Evolutionary conservation across 2,113 vertebrate species (phyloP), one percentile per base, ranked within the genome.

Genomic region (Callocephalon fimbriatum): DNA sequence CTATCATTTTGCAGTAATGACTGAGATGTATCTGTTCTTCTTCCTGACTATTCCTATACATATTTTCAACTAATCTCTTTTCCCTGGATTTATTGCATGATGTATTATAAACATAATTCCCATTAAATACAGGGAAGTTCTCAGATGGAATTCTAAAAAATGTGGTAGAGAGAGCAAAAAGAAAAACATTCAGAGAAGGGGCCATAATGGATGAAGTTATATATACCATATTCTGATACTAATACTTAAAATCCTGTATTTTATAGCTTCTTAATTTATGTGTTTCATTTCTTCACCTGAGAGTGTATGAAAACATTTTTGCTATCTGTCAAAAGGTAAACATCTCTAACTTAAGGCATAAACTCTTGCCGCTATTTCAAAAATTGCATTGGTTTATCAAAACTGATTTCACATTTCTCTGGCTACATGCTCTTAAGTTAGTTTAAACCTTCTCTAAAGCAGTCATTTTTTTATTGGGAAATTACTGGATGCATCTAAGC

Each of bases 351-450:
- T 47, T 85, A 47, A 77, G 35, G 29, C 62, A 61, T 54, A 66
- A 78, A 42, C 31, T 63, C 19, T 47, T 86, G 18, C 58, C 44
- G 37, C 7, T 88, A 14, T 66, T 85, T 76, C 8, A 83, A 68
- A 61, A 75, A 59, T 48, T 89, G 6, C n/a, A 51, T n/a, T 79
- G 12, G 17, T 85, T 84, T 87, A 50, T 79, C 54, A 62, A 78
- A 94, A 56, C 45, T 77, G 35, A 86, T 94, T 94, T 95, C 63
- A 72, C n/a, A 70, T 94, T 88, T 85, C 15, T 62, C 70, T 74
- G 47, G 68, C 50, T 88, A 54, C 38, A 48, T 76, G 42, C 25
- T 77, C 71, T 94, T 95, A 86, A 88, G 59, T 71, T 54, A 84
- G 35, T 84, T 88, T 71, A 90, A 92, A 63, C 38, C n/a, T 91